Base-by-base conservation (phyloP, 1,140 invertebrate species). In the Heliconius eleuchia region DNA sequence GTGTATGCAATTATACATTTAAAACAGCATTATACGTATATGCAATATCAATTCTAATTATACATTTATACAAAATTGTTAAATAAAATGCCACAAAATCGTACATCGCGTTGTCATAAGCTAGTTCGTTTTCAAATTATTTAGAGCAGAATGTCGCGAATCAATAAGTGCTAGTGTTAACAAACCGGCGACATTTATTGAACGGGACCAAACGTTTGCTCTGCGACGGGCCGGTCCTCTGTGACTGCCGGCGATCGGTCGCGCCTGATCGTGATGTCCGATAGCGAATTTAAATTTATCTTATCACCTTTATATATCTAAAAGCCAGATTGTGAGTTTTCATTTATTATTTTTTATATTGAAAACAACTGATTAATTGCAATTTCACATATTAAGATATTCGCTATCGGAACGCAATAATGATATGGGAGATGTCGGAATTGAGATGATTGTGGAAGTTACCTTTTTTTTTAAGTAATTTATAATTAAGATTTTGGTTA, bases 101-200 rank as follows among this genome's bases (percentile, higher is more conserved):
- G 27, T 66, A 30, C 11, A 66, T 1, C 27, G 27, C 27, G 11
- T 27, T 13, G 9, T 30, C 60, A 30, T 27, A 66, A 16, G 23
- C 60, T 13, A 66, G 60, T 27, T 16, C 27, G 27, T 66, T 66
- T 66, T 30, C 0, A 66, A 18, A 66, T 23, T 6, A 66, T 66
- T 66, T 66, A 27, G 60, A 66, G 13, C 60, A 66, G 60, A 16
- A 66, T 66, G 60, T 66, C 30, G 60, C 27, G 27, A 66, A 66
- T 66, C 60, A 66, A 66, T 66, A 66, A 66, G 27, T 30, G 27
- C 27, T 27, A 66, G 8, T 66, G 60, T 66, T 66, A 66, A 27
- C 60, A 66, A 66, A 66, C 60, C 9, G 19, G 60, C 60, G 60
- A 66, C 60, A 66, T 66, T 66, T 66, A 66, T 66, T 66, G 60